Evolutionary conservation across 1,140 invertebrate species (phyloP).

Genomic region (Araneus ventricosus): DNA sequence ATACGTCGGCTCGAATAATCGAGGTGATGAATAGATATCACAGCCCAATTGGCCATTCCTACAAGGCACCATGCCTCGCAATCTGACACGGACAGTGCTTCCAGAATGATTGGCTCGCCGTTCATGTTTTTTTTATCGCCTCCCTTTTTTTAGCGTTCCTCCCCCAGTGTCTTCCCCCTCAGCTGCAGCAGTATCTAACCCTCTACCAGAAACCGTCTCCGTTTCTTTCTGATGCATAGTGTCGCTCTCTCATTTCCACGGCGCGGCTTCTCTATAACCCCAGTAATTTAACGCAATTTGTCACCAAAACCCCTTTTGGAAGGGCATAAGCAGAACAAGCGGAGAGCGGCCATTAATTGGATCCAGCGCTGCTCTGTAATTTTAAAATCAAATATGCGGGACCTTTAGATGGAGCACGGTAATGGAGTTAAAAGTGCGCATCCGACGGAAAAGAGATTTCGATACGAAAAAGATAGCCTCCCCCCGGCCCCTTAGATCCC

Average conservation of each 20-base stretch:
- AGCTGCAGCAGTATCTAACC: conserved; percentile 44
- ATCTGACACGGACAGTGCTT: conserved; percentile 75
- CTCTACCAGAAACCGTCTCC: conserved; percentile 7
- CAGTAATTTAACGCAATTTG: conserved; percentile 76
- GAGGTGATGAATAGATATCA: conserved; percentile 76
- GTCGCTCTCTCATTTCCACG: conserved; percentile 71
- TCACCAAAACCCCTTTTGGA: conserved; percentile 71
- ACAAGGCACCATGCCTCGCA: conserved; percentile 70
- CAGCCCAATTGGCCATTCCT: conserved; percentile 73
- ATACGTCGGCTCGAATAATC: conserved; percentile 75
- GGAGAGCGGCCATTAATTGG: conserved; percentile 74
- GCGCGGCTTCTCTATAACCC: conserved; percentile 71
- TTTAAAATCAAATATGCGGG: conserved; percentile 76
- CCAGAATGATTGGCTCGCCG: conserved; percentile 73
- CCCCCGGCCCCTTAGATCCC: neutral
- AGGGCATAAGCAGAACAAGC: conserved; percentile 67
- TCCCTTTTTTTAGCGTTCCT: conserved; percentile 7
- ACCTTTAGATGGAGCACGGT: conserved; percentile 70
- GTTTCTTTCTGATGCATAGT: conserved; percentile 67
- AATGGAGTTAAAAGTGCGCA: conserved; percentile 76
- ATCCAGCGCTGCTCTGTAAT: conserved; percentile 73
- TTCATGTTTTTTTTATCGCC: conserved; percentile 70
- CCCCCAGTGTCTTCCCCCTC: conserved; percentile 3
- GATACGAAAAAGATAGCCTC: conserved; percentile 65
- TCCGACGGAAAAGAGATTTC: conserved; percentile 71